Evolutionary conservation across 2,888 invertebrate genomes (phyloP), one percentile per base, ranked within the genome.

Genomic region (Synergus umbraculus): DNA sequence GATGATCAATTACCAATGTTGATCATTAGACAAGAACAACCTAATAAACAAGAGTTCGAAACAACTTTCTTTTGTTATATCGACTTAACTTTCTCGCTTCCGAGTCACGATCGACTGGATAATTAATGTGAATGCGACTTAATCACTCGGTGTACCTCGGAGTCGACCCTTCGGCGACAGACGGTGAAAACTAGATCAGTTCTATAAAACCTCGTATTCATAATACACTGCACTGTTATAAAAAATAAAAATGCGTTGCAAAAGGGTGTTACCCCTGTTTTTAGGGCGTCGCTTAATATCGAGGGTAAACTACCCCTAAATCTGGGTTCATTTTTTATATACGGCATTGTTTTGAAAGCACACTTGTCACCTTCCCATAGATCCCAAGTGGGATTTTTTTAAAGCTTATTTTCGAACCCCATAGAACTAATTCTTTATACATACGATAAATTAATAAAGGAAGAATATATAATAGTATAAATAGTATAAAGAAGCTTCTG

Each of bases 181-280:
- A 77, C 67, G 79, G 81, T 79, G 81, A 83, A 83, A 83, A 82
- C 76, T 79, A 83, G 82, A 82, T 83, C 79, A 79, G 58, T 46
- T 15, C 49, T 67, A 46, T 58, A 80, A 83, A 81, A 82, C 77
- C 65, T 43, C 22, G 60, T 78, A 76, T 73, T 78, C 58, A 44
- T 83, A 80, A 80, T 80, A 78, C 46, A 29, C 22, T 29, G 18
- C 22, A 78, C 79, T 79, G 79, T 80, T n/a, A 8, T n/a, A 54
- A n/a, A 2, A 54, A 54, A 8, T n/a, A 54, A n/a, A 2, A 54
- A 54, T n/a, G 9, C 54, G 8, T n/a, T 54, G n/a, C 2, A 8
- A 9, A 8, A n/a, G 54, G 54, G 54, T 54, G n/a, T n/a, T 7
- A n/a, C 54, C n/a, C 54, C 54, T 1, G n/a, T 15, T 54, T 2